Percentiles rank a stretch among this genome's conserved stretches.
These are phyloP conservation scores for Aplysina aerophoba DNA, from an alignment of 37 sponge, comb jelly and placozoan species.

Conservation along the genomic window DNA sequence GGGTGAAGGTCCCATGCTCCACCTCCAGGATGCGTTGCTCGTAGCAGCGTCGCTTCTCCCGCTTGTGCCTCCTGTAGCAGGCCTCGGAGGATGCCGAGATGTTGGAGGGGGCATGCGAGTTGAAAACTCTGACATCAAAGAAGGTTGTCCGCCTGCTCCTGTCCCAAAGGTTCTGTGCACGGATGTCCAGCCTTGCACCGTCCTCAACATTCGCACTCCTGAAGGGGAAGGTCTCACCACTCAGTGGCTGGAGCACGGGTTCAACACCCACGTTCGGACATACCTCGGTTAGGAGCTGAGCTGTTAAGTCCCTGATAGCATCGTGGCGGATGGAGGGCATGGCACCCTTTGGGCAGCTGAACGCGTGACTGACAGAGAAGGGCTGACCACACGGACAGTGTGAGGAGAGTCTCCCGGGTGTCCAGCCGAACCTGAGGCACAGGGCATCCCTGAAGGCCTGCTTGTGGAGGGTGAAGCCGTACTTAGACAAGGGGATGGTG, in stretches of 20 bases:
- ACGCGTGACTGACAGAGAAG: conserved; percentile 8
- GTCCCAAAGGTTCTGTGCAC: conserved; percentile 6
- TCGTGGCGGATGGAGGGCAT: conserved; percentile 18
- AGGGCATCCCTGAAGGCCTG: too few relatives aligned
- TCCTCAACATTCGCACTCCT: neutral
- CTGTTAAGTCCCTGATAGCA: neutral
- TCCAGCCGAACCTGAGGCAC: too few relatives aligned
- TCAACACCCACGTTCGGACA: conserved; percentile 3
- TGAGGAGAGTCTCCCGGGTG: too few relatives aligned
- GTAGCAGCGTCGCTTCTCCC: neutral
- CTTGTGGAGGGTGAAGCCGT: too few relatives aligned
- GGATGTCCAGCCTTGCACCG: neutral
- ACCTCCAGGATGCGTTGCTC: neutral
- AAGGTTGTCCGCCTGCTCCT: neutral
- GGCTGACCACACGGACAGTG: neutral
- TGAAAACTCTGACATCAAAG: conserved; percentile 16
- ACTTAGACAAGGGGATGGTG: too few relatives aligned
- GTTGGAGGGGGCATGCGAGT: conserved; percentile 5
- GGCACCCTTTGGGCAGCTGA: conserved; percentile 26
- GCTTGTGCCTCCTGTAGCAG: neutral
- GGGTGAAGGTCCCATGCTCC: conserved; percentile 15
- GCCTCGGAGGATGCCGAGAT: neutral
- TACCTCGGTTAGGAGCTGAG: neutral
- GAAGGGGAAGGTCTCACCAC: neutral
- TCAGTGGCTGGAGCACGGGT: neutral